Percentiles rank a stretch among this genome's conserved stretches.
These are phyloP conservation scores for Portunus trituberculatus DNA, from an alignment of 1,140 invertebrate species.

Conservation along the genomic window DNA sequence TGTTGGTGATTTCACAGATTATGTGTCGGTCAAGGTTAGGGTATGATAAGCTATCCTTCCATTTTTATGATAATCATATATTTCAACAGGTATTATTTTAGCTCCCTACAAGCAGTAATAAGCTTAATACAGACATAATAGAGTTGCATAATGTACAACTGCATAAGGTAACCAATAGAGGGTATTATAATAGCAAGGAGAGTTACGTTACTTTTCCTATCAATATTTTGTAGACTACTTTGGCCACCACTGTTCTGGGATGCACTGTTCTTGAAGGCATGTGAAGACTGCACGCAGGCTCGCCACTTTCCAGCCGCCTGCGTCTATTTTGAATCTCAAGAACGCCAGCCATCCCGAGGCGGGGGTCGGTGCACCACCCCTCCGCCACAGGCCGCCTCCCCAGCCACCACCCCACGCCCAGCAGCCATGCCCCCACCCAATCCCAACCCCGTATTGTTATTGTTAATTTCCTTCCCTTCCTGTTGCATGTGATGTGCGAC, in stretches of 20 bases:
- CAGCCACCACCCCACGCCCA: neutral
- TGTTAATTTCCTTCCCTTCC: neutral
- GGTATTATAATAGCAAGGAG: conserved; percentile 48
- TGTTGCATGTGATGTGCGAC: neutral
- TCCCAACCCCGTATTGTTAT: neutral
- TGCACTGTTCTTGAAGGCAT: neutral
- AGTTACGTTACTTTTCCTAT: conserved; percentile 30
- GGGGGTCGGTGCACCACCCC: neutral
- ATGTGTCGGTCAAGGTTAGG: conserved; percentile 66
- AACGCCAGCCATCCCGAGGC: neutral
- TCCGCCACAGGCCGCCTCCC: neutral
- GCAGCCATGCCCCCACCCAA: neutral
- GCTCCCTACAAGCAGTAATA: conserved; percentile 64
- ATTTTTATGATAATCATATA: conserved; percentile 66
- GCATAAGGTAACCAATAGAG: conserved; percentile 59
- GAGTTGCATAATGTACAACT: conserved; percentile 71
- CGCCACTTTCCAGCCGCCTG: neutral
- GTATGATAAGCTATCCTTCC: conserved; percentile 62
- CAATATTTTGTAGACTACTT: neutral
- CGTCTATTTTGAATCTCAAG: conserved; percentile 2
- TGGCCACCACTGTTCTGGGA: conserved; percentile 8
- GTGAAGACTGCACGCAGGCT: neutral
- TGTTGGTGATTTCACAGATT: conserved; percentile 61
- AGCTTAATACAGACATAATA: conserved; percentile 60
- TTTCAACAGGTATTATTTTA: conserved; percentile 55